Evolutionary conservation across 1,140 invertebrate species (phyloP).

Genomic region (Bombus pyrosoma): DNA sequence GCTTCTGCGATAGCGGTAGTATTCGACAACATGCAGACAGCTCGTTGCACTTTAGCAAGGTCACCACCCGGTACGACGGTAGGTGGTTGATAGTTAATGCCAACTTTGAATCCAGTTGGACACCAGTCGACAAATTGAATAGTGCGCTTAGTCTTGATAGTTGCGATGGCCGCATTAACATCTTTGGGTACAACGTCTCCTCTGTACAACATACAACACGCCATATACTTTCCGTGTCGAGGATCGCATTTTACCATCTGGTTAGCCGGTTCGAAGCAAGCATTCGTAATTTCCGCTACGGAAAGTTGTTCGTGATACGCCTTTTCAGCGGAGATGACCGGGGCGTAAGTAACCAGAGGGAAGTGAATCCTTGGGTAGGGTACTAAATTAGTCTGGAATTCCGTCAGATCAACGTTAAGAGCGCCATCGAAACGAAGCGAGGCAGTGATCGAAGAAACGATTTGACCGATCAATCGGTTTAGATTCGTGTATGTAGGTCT

Average conservation of each 20-base stretch:
- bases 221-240: constrained; percentile 82
- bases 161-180: constrained; percentile 82
- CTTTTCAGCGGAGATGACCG: constrained; percentile 65
- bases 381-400: constrained; percentile 61
- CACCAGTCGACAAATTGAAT: constrained; percentile 86
- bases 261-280: constrained; percentile 86
- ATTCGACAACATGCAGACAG: constrained; percentile 87
- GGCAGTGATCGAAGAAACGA: constrained; percentile 81
- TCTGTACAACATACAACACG: constrained; percentile 86
- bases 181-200: constrained; percentile 87
- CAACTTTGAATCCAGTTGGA: constrained; percentile 85
- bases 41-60: constrained; percentile 85
- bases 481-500: constrained; percentile 81
- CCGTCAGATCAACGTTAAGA: constrained; percentile 54
- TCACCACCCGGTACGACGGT: constrained; percentile 85
- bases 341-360: constrained; percentile 62
- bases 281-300: constrained; percentile 77
- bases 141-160: constrained; percentile 58
- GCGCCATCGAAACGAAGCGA: constrained; percentile 75
- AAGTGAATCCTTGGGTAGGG: constrained; percentile 75
- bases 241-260: constrained; percentile 88
- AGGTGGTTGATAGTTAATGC: constrained; percentile 86
- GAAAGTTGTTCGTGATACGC: constrained; percentile 63
- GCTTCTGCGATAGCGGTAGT: constrained; percentile 81
- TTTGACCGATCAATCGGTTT: constrained; percentile 56